A percentile compares a stretch with the other conserved stretches of the same genome.
Evolutionary conservation across 2,113 vertebrate species (phyloP).

Genomic region (Varanus komodoensis): DNA sequence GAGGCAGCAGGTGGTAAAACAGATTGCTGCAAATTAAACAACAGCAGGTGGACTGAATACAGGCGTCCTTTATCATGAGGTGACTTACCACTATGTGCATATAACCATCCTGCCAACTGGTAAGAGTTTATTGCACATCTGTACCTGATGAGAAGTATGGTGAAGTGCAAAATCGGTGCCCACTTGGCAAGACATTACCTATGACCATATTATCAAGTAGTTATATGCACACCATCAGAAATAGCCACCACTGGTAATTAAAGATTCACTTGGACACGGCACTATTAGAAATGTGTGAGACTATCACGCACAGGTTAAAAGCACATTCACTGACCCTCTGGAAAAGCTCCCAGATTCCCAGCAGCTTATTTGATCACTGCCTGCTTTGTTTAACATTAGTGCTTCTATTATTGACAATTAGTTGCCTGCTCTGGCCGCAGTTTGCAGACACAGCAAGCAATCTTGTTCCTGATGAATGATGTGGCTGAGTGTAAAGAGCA

Average conservation of each 20-base stretch:
- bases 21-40: constrained; percentile 19
- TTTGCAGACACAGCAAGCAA: constrained; percentile 38
- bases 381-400: constrained; percentile 9
- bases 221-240: background rate
- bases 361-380: constrained; percentile 13
- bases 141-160: background rate
- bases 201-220: background rate
- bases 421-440: constrained; percentile 4
- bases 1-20: background rate
- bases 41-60: background rate
- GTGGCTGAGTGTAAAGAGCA: constrained; percentile 9
- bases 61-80: background rate
- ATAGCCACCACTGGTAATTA: background rate
- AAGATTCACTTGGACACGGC: background rate
- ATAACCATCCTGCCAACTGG: background rate
- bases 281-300: background rate
- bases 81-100: background rate
- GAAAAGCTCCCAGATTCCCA: background rate
- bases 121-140: background rate
- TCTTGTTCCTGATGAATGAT: constrained; percentile 24
- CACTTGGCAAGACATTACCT: background rate
- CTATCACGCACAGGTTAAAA: background rate
- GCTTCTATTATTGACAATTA: constrained; percentile 36
- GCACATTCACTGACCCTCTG: background rate
- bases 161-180: background rate